These are phyloP conservation scores for Apodemia arnacis DNA, from an alignment of 2,888 invertebrate species.

Conservation along the genomic window DNA sequence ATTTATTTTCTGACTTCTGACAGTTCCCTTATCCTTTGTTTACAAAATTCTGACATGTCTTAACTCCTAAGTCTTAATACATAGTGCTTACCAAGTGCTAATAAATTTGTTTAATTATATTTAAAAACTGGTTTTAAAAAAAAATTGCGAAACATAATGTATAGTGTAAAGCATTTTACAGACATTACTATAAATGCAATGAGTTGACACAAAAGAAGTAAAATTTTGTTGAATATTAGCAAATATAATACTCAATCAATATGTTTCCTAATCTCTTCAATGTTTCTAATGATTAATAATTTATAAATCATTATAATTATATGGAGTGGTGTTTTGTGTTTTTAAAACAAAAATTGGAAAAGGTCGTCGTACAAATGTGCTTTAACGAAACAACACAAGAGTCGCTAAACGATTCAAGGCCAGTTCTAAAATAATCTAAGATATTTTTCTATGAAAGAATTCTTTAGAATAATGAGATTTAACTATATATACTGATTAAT, in stretches of 20 bases:
- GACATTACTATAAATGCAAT: not conserved
- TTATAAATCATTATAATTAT: not conserved
- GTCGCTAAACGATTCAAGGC: not conserved
- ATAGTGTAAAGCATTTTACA: not conserved
- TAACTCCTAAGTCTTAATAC: too few relatives aligned
- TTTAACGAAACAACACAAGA: too few relatives aligned
- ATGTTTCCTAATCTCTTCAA: not conserved
- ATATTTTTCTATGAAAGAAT: not conserved
- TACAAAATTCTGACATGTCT: too few relatives aligned
- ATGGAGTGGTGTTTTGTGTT: too few relatives aligned
- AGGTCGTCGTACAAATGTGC: too few relatives aligned
- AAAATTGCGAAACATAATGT: not conserved
- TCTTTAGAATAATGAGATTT: not conserved
- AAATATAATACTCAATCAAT: not conserved
- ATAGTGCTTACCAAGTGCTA: too few relatives aligned
- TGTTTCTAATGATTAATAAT: not conserved
- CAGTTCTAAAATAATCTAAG: constrained; percentile 11
- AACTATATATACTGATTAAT: constrained; percentile 5
- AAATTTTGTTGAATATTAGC: not conserved
- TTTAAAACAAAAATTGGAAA: too few relatives aligned
- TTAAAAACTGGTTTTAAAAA: too few relatives aligned
- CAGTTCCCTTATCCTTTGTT: too few relatives aligned
- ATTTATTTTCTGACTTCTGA: too few relatives aligned
- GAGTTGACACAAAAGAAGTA: not conserved
- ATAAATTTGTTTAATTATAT: too few relatives aligned